phyloP scores from a whole-genome alignment of 2,888 invertebrate genomes.

The Koerneria pararmatus region DNA sequence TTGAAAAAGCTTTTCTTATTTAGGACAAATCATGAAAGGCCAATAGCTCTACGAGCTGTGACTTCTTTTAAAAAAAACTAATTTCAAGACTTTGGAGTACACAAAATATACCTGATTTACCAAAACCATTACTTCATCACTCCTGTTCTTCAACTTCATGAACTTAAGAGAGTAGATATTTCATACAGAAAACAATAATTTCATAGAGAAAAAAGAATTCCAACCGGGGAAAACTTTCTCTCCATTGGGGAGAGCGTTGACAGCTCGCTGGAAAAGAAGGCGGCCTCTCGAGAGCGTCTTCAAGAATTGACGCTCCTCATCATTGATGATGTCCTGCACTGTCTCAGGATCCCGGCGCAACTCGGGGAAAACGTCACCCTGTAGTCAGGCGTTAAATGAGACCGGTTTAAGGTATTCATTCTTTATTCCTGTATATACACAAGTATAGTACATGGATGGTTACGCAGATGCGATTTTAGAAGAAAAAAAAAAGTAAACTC shows the following conservation, averaged over 20 bases:
- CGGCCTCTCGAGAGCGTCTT: constrained; percentile 88
- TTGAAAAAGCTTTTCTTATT: constrained; percentile 11
- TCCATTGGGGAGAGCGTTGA: constrained; percentile 73
- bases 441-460: no score
- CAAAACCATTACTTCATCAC: no score
- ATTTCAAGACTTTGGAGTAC: no score
- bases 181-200: no score
- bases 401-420: no score
- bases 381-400: no score
- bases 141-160: background rate
- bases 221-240: constrained; percentile 75
- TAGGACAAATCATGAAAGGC: constrained; percentile 6
- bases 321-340: constrained; percentile 86
- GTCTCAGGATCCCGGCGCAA: constrained; percentile 80
- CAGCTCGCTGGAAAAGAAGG: constrained; percentile 82
- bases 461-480: no score
- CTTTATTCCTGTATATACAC: no score
- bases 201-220: constrained; percentile 42
- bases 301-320: constrained; percentile 94
- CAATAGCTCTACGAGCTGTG: background rate
- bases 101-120: no score
- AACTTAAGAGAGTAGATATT: constrained; percentile 10
- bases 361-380: constrained; percentile 70
- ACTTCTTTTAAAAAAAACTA: background rate
- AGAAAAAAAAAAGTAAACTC: no score